Base-by-base conservation (phyloP, 1,140 invertebrate species). In the Tenebrio molitor region DNA sequence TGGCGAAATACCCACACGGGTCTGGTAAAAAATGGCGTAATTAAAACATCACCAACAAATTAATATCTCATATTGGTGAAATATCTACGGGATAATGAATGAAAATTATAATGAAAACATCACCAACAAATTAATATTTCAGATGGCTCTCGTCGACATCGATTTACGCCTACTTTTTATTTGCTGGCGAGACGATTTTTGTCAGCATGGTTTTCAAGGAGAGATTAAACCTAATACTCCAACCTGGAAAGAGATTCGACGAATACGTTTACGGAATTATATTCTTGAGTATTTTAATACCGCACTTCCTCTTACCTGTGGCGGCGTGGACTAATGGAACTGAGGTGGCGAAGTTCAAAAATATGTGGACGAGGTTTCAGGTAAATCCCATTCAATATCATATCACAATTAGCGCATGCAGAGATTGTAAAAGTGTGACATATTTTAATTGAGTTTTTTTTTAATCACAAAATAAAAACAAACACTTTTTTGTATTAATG, bases 311-410 rank as follows among this genome's bases (percentile, higher is more conserved):
- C 29, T 76, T 91, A 8, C 89, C 89, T 0, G 84, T 91, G n/a
- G 88, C 88, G 1, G 89, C 89, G 3, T 91, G 89, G 89, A 84
- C 88, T 0, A 89, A 90, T 76, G 89, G 89, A 0, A 79, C 82
- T 0, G 86, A 91, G 81, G 89, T 90, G 2, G 89, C 89, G 5
- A 90, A 89, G 66, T 91, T 90, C 75, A 91, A 90, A 83, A 90
- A 90, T 75, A 90, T 91, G 89, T 91, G 89, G 89, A 90, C 89
- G 1, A 88, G 88, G 81, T 90, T 90, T 81, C 89, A 91, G 82
- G 87, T 88, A 77, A 67, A n/a, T n/a, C n/a, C n/a, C n/a, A n/a
- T n/a, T n/a, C n/a, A n/a, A n/a, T n/a, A n/a, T n/a, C n/a, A n/a
- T n/a, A n/a, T n/a, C n/a, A n/a, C n/a, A n/a, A n/a, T n/a, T n/a